Conservation (phyloP, 1,140 invertebrate genomes). For the fruit fly (Drosophila melanogaster) region Release_6_plus_ISO1_MT NT_033777.3:18952001-18952500, state of each 20-base stretch:
- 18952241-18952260: conserved; percentile 60
- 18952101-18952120: too few relatives aligned
- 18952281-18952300: conserved; percentile 30
- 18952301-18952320: conserved; percentile 68
- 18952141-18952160: too few relatives aligned
- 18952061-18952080: not conserved
- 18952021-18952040: too few relatives aligned
- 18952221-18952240: conserved; percentile 45
- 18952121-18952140: not conserved
- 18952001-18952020: not conserved
- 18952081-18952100: too few relatives aligned
- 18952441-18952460: conserved; percentile 71
- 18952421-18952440: conserved; percentile 41
- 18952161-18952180: conserved; percentile 5
- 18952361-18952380: not conserved
- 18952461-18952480: conserved; percentile 79
- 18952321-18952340: conserved; percentile 35
- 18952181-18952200: not conserved
- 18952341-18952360: not conserved
- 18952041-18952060: not conserved
- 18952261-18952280: conserved; percentile 59
- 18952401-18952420: too few relatives aligned
- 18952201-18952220: conserved; percentile 44
- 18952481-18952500: conserved; percentile 33
- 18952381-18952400: conserved; percentile 32